These are phyloP conservation scores for Limnephilus lunatus DNA, from an alignment of 2,888 invertebrate species.

Conservation along the genomic window DNA sequence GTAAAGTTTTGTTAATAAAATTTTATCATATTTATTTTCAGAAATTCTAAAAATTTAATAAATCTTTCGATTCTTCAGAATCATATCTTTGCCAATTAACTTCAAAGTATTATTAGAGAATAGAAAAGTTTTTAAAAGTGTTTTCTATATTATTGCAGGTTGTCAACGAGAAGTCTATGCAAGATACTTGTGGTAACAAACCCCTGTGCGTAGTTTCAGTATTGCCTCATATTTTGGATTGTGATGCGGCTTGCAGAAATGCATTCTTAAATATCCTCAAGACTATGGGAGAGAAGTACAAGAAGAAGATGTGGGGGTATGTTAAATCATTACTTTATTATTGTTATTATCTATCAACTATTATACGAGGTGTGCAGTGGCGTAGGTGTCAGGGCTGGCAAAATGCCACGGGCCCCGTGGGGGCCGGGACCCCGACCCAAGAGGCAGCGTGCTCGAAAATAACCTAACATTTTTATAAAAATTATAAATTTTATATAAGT, in stretches of 20 bases:
- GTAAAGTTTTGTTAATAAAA: conserved; percentile 70
- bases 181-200: conserved; percentile 88
- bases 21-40: neutral
- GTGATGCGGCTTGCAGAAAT: conserved; percentile 94
- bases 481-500: too few species aligned
- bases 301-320: conserved; percentile 95
- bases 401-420: too few species aligned
- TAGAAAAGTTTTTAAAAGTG: neutral
- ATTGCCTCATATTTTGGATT: conserved; percentile 97
- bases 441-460: too few species aligned
- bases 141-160: conserved; percentile 69
- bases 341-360: neutral
- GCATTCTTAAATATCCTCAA: conserved; percentile 87
- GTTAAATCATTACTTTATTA: conserved; percentile 67
- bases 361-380: too few species aligned
- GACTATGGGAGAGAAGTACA: conserved; percentile 91
- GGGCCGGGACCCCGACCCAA: too few species aligned
- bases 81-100: neutral
- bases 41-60: neutral
- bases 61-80: neutral
- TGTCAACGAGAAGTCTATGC: conserved; percentile 79
- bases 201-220: conserved; percentile 95
- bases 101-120: neutral
- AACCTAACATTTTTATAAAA: too few species aligned
- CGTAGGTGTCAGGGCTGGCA: too few species aligned